These are phyloP conservation scores for Sthenelais limicola DNA, from an alignment of 2,888 invertebrate species.

Conservation along the genomic window DNA sequence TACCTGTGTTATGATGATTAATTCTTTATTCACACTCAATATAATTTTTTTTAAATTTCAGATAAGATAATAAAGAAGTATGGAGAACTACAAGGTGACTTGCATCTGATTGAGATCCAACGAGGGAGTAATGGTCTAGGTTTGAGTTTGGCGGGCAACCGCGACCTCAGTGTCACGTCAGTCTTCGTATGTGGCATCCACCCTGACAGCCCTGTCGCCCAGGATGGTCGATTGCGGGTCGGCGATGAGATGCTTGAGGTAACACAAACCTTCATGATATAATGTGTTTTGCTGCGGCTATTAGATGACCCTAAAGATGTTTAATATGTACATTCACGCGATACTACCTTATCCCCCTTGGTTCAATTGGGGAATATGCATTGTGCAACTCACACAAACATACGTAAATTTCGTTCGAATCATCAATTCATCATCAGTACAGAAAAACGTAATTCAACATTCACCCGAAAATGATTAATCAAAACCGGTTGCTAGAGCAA, in stretches of 20 bases:
- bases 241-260: conserved; percentile 98
- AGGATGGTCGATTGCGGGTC: conserved; percentile 81
- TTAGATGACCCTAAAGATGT: too few relatives aligned
- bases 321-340: too few relatives aligned
- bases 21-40: neutral
- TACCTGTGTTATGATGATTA: neutral
- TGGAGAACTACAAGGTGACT: conserved; percentile 79
- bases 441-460: too few relatives aligned
- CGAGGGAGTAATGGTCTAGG: conserved; percentile 82
- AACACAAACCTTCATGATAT: too few relatives aligned
- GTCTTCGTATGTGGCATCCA: conserved; percentile 97
- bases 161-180: conserved; percentile 94
- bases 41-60: conserved; percentile 71
- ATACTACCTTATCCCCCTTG: too few relatives aligned
- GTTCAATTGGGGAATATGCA: too few relatives aligned
- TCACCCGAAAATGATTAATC: too few relatives aligned
- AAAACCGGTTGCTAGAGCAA: too few relatives aligned
- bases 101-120: conserved; percentile 83
- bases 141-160: conserved; percentile 93
- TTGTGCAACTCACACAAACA: too few relatives aligned
- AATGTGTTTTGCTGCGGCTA: too few relatives aligned
- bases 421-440: too few relatives aligned
- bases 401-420: too few relatives aligned
- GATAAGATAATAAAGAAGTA: conserved; percentile 96
- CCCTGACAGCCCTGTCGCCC: conserved; percentile 86